Evolutionary conservation across 2,888 invertebrate species (phyloP).

Genomic region (Imbricaverruca yamaguchii): DNA sequence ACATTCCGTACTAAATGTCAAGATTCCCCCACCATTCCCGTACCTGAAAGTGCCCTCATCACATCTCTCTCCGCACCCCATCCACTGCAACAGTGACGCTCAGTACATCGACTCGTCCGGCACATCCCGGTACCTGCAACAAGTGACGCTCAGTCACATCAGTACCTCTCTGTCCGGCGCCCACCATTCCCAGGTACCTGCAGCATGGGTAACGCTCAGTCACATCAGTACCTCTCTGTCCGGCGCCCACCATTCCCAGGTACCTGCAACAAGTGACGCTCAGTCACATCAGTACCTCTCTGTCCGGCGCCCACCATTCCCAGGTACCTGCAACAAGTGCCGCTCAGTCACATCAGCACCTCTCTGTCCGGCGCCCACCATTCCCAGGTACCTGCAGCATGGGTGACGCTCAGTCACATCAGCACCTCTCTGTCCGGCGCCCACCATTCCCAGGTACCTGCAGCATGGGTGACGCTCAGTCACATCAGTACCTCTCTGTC

Average conservation of each 20-base stretch:
- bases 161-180: not conserved
- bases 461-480: not conserved
- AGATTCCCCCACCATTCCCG: too few species aligned
- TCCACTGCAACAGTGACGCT: not conserved
- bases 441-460: slow-evolving; percentile 20
- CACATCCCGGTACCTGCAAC: slow-evolving; percentile 15
- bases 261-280: not conserved
- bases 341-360: not conserved
- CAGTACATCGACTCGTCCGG: too few species aligned
- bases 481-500: not conserved
- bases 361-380: not conserved
- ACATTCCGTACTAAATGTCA: too few species aligned
- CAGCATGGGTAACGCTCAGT: not conserved
- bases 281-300: not conserved
- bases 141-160: not conserved
- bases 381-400: slow-evolving; percentile 12
- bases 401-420: not conserved
- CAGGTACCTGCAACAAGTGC: not conserved
- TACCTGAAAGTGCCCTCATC: too few species aligned
- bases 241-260: slow-evolving; percentile 5
- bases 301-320: not conserved
- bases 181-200: slow-evolving; percentile 20
- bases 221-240: not conserved
- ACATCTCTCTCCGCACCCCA: too few species aligned
- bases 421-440: not conserved